Evolutionary conservation across 2,888 invertebrate genomes (phyloP), one percentile per base, ranked within the genome.

Genomic region (Polymixis lichenea): DNA sequence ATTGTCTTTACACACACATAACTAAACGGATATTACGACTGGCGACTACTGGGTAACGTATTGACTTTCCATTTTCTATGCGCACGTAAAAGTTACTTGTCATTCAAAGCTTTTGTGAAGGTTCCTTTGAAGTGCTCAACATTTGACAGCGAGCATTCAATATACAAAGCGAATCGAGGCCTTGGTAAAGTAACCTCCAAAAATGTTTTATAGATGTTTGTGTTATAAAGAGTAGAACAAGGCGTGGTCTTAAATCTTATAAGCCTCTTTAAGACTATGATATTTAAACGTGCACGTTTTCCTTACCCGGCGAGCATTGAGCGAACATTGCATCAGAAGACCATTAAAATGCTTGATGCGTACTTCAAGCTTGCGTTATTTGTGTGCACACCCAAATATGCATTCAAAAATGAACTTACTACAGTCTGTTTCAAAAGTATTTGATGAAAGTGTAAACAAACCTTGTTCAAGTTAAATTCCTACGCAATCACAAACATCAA

Each of bases 31-130:
- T 70, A 66, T 83, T 74, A 84, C 55, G 68, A 49, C n/a, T 61
- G 25, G 49, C 82, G 46, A 71, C 81, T 66, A 71, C 77, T 46
- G 61, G 66, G 22, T 8, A 43, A 38, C 46, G 51, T 78, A 53
- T 81, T 81, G 68, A 81, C 84, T 81, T 74, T 66, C 58, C 68
- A 84, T 83, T 83, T 56, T 72, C n/a, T 51, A 60, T 68, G 77
- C 71, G 17, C 15, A 22, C 25, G 19, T 70, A 71, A 51, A 71
- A 71, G 25, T 55, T n/a, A 49, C n/a, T n/a, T 4, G 25, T 22
- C 25, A 32, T n/a, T 11, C 32, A 7, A 7, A 22, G 9, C 5
- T 64, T 58, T 25, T 17, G 38, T 56, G 9, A 22, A 51, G 11
- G 19, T 17, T 64, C 17, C 13, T 55, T 19, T 38, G 1, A 32